phyloP scores from a whole-genome alignment of 2,888 invertebrate species.

The Steromphala cineraria region DNA sequence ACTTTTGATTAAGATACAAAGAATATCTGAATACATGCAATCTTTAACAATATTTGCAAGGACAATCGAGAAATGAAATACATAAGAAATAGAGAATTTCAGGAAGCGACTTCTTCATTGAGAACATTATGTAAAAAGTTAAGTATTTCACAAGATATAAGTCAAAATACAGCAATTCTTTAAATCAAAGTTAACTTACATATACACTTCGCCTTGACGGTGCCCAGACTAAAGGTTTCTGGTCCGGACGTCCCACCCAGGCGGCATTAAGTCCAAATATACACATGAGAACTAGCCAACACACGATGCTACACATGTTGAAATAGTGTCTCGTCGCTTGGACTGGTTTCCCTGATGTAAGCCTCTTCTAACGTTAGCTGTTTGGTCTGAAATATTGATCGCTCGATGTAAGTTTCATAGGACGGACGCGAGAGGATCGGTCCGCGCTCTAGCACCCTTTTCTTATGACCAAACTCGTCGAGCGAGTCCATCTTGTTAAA shows the following conservation, averaged over 20 bases:
- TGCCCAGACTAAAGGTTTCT: not conserved
- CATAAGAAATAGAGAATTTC: too few species aligned
- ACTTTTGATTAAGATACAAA: too few species aligned
- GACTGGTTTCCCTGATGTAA: not conserved
- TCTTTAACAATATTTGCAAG: too few species aligned
- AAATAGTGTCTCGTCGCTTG: not conserved
- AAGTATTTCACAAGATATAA: too few species aligned
- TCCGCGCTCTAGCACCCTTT: too few species aligned
- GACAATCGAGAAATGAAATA: too few species aligned
- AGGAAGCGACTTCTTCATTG: too few species aligned
- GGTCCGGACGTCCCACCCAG: not conserved
- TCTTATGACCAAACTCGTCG: too few species aligned
- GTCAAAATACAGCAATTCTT: too few species aligned
- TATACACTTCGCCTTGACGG: not conserved
- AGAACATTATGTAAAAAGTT: too few species aligned
- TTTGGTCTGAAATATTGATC: not conserved
- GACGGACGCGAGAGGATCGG: slow-evolving; percentile 4
- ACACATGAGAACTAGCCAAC: not conserved
- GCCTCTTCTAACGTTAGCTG: not conserved
- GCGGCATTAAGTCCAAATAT: not conserved
- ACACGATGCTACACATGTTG: not conserved
- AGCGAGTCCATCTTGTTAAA: too few species aligned
- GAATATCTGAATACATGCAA: too few species aligned
- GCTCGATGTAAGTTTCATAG: not conserved
- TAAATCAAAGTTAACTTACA: not conserved